phyloP scores from a whole-genome alignment of 2,113 vertebrate genomes.

The Forbesichthys agassizii region DNA sequence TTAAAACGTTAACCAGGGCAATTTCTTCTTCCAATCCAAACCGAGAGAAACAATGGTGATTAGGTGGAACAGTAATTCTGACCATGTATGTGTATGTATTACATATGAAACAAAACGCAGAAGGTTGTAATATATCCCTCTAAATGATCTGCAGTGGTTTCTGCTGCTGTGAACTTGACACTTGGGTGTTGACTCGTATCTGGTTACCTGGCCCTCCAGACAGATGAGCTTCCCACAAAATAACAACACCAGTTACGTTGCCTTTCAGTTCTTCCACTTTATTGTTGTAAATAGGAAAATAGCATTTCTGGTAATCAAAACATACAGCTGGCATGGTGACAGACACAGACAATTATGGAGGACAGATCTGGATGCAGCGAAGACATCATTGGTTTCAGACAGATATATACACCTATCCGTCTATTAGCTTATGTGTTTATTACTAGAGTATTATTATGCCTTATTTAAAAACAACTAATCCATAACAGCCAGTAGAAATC shows the following conservation, averaged over 20 bases:
- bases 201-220: no score
- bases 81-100: no score
- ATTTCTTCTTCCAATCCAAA: no score
- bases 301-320: slow-evolving; percentile 76
- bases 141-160: no score
- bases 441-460: slow-evolving; percentile 24
- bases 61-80: no score
- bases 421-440: slow-evolving; percentile 32
- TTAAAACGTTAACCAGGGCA: no score
- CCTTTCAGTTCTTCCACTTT: slow-evolving; percentile 45
- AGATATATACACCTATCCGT: slow-evolving; percentile 52
- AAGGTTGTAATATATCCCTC: no score
- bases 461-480: slow-evolving; percentile 17
- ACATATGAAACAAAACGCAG: no score
- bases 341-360: slow-evolving; percentile 47
- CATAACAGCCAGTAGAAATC: slow-evolving; percentile 5
- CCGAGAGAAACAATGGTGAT: no score
- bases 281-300: slow-evolving; percentile 80
- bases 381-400: slow-evolving; percentile 55
- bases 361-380: slow-evolving; percentile 56
- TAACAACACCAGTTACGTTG: background rate
- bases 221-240: background rate
- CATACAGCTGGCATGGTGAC: slow-evolving; percentile 48
- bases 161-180: no score
- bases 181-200: no score